These are phyloP conservation scores for Prietella phreatophila DNA, from an alignment of 2,113 vertebrate genomes.

Conservation along the genomic window DNA sequence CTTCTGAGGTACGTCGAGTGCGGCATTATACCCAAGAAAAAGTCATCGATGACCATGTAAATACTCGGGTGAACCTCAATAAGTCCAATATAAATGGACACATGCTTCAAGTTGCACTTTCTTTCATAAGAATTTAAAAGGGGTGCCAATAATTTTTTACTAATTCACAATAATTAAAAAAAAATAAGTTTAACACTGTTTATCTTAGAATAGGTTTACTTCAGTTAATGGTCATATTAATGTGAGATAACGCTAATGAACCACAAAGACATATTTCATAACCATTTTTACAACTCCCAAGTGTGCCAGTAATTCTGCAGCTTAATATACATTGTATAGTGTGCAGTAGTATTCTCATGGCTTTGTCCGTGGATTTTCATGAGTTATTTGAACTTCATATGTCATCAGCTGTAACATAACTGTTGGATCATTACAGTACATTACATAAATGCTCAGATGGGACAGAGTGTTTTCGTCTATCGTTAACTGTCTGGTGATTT, in stretches of 20 bases:
- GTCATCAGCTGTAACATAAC: neutral
- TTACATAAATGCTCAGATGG: neutral
- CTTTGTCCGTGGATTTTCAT: neutral
- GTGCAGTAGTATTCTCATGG: neutral
- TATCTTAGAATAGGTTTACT: neutral
- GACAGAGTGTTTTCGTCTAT: conserved; percentile 10
- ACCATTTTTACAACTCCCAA: neutral
- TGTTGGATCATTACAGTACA: neutral
- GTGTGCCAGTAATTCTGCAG: neutral
- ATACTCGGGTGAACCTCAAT: neutral
- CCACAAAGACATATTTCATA: neutral
- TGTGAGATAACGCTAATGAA: neutral
- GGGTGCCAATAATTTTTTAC: no score
- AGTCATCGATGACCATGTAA: neutral
- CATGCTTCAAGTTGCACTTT: no score
- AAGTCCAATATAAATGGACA: no score
- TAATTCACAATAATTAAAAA: neutral
- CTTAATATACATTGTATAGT: neutral
- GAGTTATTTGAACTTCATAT: neutral
- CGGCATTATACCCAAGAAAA: neutral
- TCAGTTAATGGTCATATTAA: neutral
- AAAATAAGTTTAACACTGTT: neutral
- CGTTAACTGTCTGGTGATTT: conserved; percentile 14
- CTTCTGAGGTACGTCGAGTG: no score
- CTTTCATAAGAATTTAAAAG: no score